Percentiles rank a stretch among this genome's conserved stretches.
phyloP scores from a whole-genome alignment of 2,797 vertebrate genomes.

The Denticeps clupeoides region DNA sequence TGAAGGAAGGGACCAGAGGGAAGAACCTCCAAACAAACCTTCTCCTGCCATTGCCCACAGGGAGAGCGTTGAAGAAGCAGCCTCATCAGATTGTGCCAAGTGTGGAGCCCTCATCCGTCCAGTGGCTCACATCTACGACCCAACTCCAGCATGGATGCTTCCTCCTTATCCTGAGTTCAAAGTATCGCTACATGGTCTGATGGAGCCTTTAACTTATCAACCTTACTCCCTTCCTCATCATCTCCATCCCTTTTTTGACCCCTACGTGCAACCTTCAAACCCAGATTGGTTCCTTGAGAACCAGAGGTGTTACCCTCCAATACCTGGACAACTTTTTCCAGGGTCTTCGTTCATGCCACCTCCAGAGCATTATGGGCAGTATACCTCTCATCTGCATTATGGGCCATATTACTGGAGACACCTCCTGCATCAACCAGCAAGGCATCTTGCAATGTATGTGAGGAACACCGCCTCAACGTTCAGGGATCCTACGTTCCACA shows the following conservation, averaged over 20 bases:
- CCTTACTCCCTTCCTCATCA: conserved; percentile 63
- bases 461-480: conserved; percentile 50
- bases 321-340: conserved; percentile 64
- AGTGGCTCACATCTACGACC: conserved; percentile 60
- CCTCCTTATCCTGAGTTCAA: no score
- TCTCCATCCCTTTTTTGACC: conserved; percentile 61
- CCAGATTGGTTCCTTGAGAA: conserved; percentile 54
- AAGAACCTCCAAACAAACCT: conserved; percentile 27
- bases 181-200: no score
- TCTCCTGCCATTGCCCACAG: no score
- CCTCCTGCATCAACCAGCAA: neutral
- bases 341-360: conserved; percentile 40
- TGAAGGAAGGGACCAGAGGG: neutral
- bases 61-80: no score
- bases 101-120: conserved; percentile 22
- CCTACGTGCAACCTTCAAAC: conserved; percentile 63
- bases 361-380: conserved; percentile 43
- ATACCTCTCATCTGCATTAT: conserved; percentile 28
- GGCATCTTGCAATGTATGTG: conserved; percentile 35
- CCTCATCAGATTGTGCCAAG: no score
- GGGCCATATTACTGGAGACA: conserved; percentile 30
- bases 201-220: neutral
- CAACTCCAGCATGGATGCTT: conserved; percentile 62
- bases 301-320: conserved; percentile 57
- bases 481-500: conserved; percentile 29